Evolutionary conservation across 2,888 invertebrate genomes (phyloP).

Genomic region (Drosophila colorata): DNA sequence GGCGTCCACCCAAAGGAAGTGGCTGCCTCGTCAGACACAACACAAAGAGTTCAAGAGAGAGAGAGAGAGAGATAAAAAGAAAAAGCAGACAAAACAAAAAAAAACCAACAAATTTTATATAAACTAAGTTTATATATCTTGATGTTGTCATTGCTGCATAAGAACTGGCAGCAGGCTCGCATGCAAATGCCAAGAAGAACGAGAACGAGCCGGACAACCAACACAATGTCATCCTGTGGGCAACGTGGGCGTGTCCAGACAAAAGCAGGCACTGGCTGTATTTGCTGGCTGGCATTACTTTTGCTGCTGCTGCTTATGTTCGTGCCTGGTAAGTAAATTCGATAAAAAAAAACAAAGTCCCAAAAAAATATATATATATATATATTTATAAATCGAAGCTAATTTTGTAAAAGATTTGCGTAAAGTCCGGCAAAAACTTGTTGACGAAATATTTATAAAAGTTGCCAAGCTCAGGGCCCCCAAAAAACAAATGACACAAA

Average conservation of each 20-base stretch:
- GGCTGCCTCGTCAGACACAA: slow-evolving; percentile 24
- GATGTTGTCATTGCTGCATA: slow-evolving; percentile 54
- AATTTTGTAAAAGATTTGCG: slow-evolving; percentile 56
- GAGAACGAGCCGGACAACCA: slow-evolving; percentile 19
- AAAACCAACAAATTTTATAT: slow-evolving; percentile 29
- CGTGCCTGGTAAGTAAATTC: slow-evolving; percentile 72
- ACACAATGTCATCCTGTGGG: slow-evolving; percentile 30
- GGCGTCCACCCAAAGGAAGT: slow-evolving; percentile 59
- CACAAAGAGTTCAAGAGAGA: slow-evolving; percentile 16
- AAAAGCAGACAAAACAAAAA: slow-evolving; percentile 32
- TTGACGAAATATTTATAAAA: slow-evolving; percentile 70
- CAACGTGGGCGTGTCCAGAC: slow-evolving; percentile 39
- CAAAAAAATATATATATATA: background rate
- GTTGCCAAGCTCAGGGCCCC: slow-evolving; percentile 35
- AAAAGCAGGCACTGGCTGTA: slow-evolving; percentile 33
- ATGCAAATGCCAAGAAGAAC: slow-evolving; percentile 30
- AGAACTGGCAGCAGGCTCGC: slow-evolving; percentile 34
- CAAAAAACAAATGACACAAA: slow-evolving; percentile 71
- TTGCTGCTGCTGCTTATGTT: slow-evolving; percentile 60
- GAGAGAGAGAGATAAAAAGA: slow-evolving; percentile 10
- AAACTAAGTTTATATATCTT: slow-evolving; percentile 37
- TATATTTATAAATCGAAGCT: slow-evolving; percentile 50
- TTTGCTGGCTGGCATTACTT: slow-evolving; percentile 62
- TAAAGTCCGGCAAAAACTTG: slow-evolving; percentile 57
- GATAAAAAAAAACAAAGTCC: slow-evolving; percentile 9